phyloP scores from a whole-genome alignment of 2,113 vertebrate species.

The Passer montanus region DNA sequence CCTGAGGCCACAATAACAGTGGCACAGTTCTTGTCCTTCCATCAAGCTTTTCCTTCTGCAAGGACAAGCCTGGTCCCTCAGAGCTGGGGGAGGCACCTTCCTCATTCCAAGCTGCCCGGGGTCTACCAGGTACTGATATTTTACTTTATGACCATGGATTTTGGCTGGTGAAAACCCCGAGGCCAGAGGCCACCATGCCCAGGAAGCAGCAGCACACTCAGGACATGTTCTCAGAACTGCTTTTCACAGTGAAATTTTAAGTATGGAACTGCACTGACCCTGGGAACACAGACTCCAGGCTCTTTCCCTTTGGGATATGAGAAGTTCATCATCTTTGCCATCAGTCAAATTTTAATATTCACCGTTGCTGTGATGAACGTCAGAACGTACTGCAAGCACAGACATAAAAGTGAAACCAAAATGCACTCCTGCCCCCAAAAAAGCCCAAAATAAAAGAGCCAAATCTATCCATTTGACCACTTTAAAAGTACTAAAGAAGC shows the following conservation, averaged over 20 bases:
- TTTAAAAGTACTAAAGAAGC: slow-evolving; percentile 27
- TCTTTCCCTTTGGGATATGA: slow-evolving; percentile 29
- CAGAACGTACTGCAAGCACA: slow-evolving; percentile 33
- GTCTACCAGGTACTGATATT: not conserved
- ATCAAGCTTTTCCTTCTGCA: not conserved
- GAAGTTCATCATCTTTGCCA: slow-evolving; percentile 30
- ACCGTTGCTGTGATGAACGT: slow-evolving; percentile 27
- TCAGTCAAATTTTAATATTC: slow-evolving; percentile 51
- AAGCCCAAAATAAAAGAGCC: not conserved
- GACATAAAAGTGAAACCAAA: slow-evolving; percentile 9
- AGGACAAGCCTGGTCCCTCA: not conserved
- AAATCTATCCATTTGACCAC: not conserved
- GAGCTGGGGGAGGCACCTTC: not conserved
- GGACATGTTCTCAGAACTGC: slow-evolving; percentile 26
- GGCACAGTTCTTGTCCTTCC: not conserved
- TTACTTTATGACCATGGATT: not conserved
- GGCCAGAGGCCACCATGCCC: not conserved
- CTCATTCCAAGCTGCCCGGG: not conserved
- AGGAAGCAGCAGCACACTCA: not conserved
- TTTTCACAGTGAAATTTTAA: slow-evolving; percentile 52
- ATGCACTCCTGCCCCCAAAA: not conserved
- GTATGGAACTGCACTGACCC: slow-evolving; percentile 50
- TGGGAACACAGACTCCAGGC: slow-evolving; percentile 48
- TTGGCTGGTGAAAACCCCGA: not conserved
- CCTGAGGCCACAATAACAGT: not conserved